Percentiles rank a stretch among this genome's conserved stretches.
These are phyloP conservation scores for Drosophila neotestacea DNA, from an alignment of 2,888 invertebrate genomes.

Conservation along the genomic window DNA sequence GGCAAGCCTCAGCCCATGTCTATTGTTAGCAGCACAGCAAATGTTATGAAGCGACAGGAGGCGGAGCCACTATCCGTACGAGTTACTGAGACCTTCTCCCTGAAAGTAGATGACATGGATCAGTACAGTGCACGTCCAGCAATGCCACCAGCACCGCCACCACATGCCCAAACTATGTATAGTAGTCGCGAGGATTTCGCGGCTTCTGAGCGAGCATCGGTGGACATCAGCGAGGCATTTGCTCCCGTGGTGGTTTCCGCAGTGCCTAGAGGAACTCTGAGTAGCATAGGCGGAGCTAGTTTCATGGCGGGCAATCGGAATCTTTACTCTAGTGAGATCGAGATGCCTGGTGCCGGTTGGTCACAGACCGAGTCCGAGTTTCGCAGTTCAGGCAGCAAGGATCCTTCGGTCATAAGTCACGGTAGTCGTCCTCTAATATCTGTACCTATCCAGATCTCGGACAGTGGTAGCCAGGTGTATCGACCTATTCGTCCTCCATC, in stretches of 20 bases:
- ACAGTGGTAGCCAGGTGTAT: conserved; percentile 55
- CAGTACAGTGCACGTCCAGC: conserved; percentile 80
- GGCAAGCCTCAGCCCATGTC: conserved; percentile 71
- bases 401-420: conserved; percentile 56
- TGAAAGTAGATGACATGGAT: conserved; percentile 85
- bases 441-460: conserved; percentile 74
- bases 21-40: conserved; percentile 68
- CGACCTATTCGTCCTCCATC: conserved; percentile 73
- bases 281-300: conserved; percentile 58
- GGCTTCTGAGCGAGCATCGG: conserved; percentile 66
- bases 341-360: conserved; percentile 55
- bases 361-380: conserved; percentile 64
- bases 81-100: conserved; percentile 84
- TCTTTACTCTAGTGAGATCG: conserved; percentile 78
- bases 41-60: conserved; percentile 71
- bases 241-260: conserved; percentile 77
- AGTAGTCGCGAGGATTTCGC: conserved; percentile 80
- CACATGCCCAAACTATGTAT: conserved; percentile 71
- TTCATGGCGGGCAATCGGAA: conserved; percentile 80
- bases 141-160: conserved; percentile 58
- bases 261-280: conserved; percentile 52
- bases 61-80: conserved; percentile 79
- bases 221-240: conserved; percentile 78
- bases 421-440: conserved; percentile 76
- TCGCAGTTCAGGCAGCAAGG: conserved; percentile 56